phyloP scores from a whole-genome alignment of 2,888 invertebrate genomes.

The Noctua comes region DNA sequence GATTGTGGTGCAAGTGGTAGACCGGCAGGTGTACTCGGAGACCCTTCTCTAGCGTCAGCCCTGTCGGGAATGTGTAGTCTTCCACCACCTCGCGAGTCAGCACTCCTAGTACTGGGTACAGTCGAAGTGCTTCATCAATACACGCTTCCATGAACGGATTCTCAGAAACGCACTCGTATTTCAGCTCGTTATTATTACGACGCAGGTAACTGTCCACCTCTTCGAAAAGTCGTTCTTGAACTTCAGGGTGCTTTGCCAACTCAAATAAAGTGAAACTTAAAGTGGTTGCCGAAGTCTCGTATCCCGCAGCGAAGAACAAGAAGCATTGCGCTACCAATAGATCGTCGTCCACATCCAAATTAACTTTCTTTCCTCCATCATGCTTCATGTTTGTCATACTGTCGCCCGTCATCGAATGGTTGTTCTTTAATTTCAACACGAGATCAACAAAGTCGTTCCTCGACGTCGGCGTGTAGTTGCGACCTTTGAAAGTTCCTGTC shows the following conservation, averaged over 20 bases:
- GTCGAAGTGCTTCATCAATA: conserved; percentile 75
- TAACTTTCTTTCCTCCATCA: conserved; percentile 66
- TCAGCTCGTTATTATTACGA: conserved; percentile 68
- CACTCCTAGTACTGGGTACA: conserved; percentile 78
- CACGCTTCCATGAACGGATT: conserved; percentile 76
- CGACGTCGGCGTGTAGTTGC: conserved; percentile 70
- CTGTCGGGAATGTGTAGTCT: conserved; percentile 77
- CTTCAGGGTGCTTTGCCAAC: conserved; percentile 73
- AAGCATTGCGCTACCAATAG: conserved; percentile 89
- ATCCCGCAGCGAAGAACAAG: conserved; percentile 84
- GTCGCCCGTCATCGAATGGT: conserved; percentile 73
- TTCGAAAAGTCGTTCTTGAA: conserved; percentile 67
- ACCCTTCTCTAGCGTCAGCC: conserved; percentile 76
- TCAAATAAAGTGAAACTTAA: conserved; percentile 73
- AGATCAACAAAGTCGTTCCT: conserved; percentile 80
- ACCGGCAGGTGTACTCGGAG: conserved; percentile 80
- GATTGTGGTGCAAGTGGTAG: conserved; percentile 76
- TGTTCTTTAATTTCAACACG: conserved; percentile 72
- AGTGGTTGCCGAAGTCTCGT: conserved; percentile 77
- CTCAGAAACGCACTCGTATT: conserved; percentile 73
- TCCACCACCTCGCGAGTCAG: conserved; percentile 78
- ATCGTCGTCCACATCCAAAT: conserved; percentile 79
- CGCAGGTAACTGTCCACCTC: conserved; percentile 75
- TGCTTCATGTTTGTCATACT: conserved; percentile 71
- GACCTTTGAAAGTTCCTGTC: conserved; percentile 70